Evolutionary conservation across 2,113 vertebrate genomes (phyloP), one percentile per base, ranked within the genome.

Genomic region (Trochalopteron elliotii): DNA sequence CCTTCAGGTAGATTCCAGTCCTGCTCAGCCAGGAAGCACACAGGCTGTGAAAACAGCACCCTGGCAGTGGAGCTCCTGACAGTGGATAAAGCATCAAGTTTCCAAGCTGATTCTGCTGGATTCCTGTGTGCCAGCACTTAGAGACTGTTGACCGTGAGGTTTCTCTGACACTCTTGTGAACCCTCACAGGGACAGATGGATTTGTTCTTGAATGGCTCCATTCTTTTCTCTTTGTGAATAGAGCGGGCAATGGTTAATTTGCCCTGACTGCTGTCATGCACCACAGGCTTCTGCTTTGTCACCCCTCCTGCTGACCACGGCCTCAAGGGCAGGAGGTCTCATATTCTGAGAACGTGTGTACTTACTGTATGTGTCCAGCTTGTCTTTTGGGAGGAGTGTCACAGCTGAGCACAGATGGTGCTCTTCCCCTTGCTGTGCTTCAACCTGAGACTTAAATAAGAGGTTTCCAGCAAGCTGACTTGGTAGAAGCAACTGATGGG

Each of bases 201-300:
- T 96, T 91, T 87, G 81, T 91, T 96, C 87, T 82, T 96, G 91
- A 95, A 96, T 95, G 91, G 87, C 91, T 95, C 81, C 70, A 65
- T 96, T 96, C 83, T 96, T 95, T 89, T 69, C 84, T 95, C 74
- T 69, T 79, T 79, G 57, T 89, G 93, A 97, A 89, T 69, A 91
- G 87, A 92, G 45, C 9, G 0, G 65, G 65, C 91, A 78, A 57
- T 87, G 85, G 94, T 96, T 96, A 94, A 89, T 94, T 96, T 93
- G 77, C 89, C 72, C 94, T 75, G 65, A 91, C 89, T 91, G 81
- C 91, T 95, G 89, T 89, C 44, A 61, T 72, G 89, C 89, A 89
- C 89, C 60, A 15, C 87, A 79, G 93, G 93, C 87, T 79, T 87
- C 93, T 91, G 87, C 81, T 96, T 87, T 93, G 93, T 93, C 87